These are phyloP conservation scores for Cottoperca gobio DNA, from an alignment of 2,797 vertebrate species.

Conservation along the genomic window DNA sequence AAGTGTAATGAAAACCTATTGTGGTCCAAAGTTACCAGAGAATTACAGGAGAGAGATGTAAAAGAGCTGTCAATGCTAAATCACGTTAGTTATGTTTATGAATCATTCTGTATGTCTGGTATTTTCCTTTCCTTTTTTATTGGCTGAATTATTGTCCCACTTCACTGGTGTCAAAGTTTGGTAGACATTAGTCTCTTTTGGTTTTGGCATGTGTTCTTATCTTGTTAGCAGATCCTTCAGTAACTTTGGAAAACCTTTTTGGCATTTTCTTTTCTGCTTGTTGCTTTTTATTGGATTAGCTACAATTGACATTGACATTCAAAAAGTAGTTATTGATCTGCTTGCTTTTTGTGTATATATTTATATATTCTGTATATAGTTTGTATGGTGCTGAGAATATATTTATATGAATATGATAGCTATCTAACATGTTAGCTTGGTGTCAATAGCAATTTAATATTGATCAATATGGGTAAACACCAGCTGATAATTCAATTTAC, in stretches of 20 bases:
- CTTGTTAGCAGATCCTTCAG: conserved; percentile 18
- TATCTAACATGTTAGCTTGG: not conserved
- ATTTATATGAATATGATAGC: not conserved
- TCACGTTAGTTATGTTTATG: not conserved
- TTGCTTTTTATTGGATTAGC: not conserved
- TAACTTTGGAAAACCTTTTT: not conserved
- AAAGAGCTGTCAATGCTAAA: not conserved
- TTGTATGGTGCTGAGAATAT: not conserved
- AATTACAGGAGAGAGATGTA: not conserved
- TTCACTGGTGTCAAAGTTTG: conserved; percentile 24
- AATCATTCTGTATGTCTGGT: conserved; percentile 10
- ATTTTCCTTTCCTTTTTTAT: not conserved
- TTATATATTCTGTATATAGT: not conserved
- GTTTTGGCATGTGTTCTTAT: conserved; percentile 19
- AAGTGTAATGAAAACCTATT: not conserved
- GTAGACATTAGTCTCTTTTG: not conserved
- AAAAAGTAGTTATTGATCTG: not conserved
- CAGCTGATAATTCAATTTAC: not conserved
- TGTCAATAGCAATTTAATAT: not conserved
- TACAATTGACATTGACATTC: not conserved
- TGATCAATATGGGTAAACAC: not conserved
- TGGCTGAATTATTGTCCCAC: conserved; percentile 16
- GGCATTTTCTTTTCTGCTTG: not conserved
- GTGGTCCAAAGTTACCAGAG: not conserved
- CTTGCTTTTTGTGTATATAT: not conserved